phyloP scores from a whole-genome alignment of 2,888 invertebrate species.

The Hofmannophila pseudospretella region DNA sequence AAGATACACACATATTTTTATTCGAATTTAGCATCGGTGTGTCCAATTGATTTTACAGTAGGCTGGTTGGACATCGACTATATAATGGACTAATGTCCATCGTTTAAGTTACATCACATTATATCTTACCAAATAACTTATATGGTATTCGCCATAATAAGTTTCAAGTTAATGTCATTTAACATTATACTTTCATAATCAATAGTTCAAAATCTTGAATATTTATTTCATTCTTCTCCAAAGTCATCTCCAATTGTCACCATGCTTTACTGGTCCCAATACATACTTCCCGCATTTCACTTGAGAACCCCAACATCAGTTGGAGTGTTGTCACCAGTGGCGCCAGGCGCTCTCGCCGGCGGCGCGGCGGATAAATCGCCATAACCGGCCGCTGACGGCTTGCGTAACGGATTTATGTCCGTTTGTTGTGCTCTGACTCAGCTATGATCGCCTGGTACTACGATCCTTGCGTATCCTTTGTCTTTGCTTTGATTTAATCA shows the following conservation, averaged over 20 bases:
- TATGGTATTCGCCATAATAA: no score
- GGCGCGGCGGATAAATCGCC: constrained; percentile 16
- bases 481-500: constrained; percentile 1
- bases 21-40: constrained; percentile 2
- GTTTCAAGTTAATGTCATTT: no score
- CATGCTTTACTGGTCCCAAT: no score
- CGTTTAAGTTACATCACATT: no score
- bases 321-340: constrained; percentile 12
- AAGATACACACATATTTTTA: constrained; percentile 1
- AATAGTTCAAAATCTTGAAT: no score
- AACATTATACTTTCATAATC: no score
- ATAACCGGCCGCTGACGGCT: constrained; percentile 11
- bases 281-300: no score
- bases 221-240: no score
- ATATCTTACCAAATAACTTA: no score
- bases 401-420: constrained; percentile 21
- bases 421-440: constrained; percentile 15
- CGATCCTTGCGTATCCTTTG: constrained; percentile 9
- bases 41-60: constrained; percentile 7
- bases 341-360: constrained; percentile 16
- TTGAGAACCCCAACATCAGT: not conserved
- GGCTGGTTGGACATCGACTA: no score
- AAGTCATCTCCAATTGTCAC: not conserved
- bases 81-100: no score
- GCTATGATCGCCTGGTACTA: constrained; percentile 17